Evolutionary conservation across 92 coral and sea anemone species (phyloP), one percentile per base, ranked within the genome.

Genomic region (Siderastrea siderea): DNA sequence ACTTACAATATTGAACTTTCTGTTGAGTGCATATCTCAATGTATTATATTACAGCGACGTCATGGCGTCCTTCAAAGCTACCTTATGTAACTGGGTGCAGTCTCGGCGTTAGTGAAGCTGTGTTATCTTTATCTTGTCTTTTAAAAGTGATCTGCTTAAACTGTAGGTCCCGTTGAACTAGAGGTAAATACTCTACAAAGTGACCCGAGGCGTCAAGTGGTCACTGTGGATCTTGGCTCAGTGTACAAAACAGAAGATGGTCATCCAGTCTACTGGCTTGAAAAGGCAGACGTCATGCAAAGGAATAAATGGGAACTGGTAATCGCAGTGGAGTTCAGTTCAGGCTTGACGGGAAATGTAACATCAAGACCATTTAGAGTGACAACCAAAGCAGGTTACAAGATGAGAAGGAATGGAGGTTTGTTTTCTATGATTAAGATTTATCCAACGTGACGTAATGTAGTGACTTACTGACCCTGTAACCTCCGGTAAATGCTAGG

Each of bases 201-300:
- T 62, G 84, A 84, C 47, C 75, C 53, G 26, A 63, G 71, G 85
- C 43, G 13, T 9, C 86, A 87, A 11, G 83, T 86, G 47, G 86
- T 95, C 78, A 81, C 91, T 15, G 94, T 95, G 15, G 93, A 95
- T 74, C 66, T 95, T 69, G 96, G 91, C 50, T 89, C 98, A 9
- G 98, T 90, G 69, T 93, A 90, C 87, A 74, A 84, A 59, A 93
- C 98, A 46, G 75, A 90, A 50, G 67, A 85, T 52, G 98, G 94
- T 5, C 89, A 93, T 47, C 54, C 80, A 66, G 86, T 94, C 48
- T 94, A 94, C 89, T 89, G 93, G 89, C 76, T 95, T 19, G 95
- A 94, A 62, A 92, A 93, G 57, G 95, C 98, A 3, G 96, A 95
- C 16, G 85, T 91, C 15, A 81, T 75, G 64, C 79, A 84, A 43